Base-by-base conservation (phyloP, 2,113 vertebrate genomes). In the Tauraco erythrolophus region DNA sequence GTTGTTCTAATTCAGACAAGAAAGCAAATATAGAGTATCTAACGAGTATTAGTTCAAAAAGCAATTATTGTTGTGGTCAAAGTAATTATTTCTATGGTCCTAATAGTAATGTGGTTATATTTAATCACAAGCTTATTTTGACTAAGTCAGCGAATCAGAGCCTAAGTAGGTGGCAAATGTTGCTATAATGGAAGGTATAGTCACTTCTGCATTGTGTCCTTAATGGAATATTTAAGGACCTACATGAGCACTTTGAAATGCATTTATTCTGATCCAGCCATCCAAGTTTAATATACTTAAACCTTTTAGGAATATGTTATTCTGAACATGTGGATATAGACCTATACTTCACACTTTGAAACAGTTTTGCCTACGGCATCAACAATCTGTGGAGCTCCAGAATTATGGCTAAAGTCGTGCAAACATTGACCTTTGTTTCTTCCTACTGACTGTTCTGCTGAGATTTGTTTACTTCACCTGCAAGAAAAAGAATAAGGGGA, bases 11-110 rank as follows among this genome's bases (percentile, higher is more conserved):
- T 95, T 95, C 4, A 3, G 57, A 69, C 35, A 75, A 57, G 48
- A 76, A 69, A 71, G 33, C 22, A 92, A 84, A 82, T 72, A 84
- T 12, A 43, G 51, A 62, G 19, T 70, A 66, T 74, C 28, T 84
- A 89, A 96, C 79, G 62, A 84, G 46, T 48, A 78, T 75, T 88
- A 90, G 53, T 88, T 84, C 17, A 76, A 88, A 93, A 94, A 80
- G 19, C 33, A 85, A 54, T 96, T 87, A 84, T 76, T 82, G 31
- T 31, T 69, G 41, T 82, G 61, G 69, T 82, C 53, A 79, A 91
- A 88, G 37, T 11, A 76, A 65, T 87, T 94, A 31, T 72, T 79
- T 87, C 79, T 94, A 61, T 90, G 12, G 39, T 61, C 28, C 14
- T 65, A 37, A 64, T 85, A 92, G 78, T 87, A 70, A 81, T 37